Percentiles rank a stretch among this genome's conserved stretches.
Conservation (phyloP, 30 jellyfish, hydroid and myxozoan genomes). For the Nemopilema nomurai region DNA sequence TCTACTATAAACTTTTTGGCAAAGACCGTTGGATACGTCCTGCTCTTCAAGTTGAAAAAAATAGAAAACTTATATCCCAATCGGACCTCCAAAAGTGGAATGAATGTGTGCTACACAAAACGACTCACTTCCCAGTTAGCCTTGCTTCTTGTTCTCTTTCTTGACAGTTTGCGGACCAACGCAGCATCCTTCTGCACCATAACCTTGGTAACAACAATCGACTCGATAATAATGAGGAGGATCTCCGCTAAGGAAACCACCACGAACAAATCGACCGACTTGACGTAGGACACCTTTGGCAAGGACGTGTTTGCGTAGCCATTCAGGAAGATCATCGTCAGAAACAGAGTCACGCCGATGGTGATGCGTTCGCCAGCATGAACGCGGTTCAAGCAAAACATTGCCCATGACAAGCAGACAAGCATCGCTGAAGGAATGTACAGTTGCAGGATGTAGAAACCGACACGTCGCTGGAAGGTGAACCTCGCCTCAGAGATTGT, state of each 20-base stretch:
- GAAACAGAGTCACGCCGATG: slow-evolving; percentile 62
- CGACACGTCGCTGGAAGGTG: slow-evolving; percentile 58
- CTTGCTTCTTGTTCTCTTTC: background rate
- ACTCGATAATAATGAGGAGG: slow-evolving; percentile 39
- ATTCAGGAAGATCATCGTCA: slow-evolving; percentile 55
- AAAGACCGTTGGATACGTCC: background rate
- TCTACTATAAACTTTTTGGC: no score
- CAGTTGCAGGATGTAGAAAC: slow-evolving; percentile 54
- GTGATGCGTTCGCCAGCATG: slow-evolving; percentile 63
- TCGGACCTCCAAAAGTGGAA: no score
- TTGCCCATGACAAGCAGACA: slow-evolving; percentile 60
- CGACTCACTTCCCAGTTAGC: background rate
- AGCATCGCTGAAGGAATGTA: slow-evolving; percentile 70
- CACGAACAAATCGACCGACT: slow-evolving; percentile 52
- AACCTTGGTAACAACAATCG: slow-evolving; percentile 38
- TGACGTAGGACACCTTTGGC: slow-evolving; percentile 57
- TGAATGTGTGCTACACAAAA: no score
- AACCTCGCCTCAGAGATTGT: slow-evolving; percentile 18
- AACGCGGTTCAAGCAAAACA: slow-evolving; percentile 42
- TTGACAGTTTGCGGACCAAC: background rate
- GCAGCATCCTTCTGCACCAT: background rate
- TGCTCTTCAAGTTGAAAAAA: no score
- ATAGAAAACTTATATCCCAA: no score
- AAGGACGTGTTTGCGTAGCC: slow-evolving; percentile 64
- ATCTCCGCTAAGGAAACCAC: slow-evolving; percentile 44